Evolutionary conservation across 2,113 vertebrate species (phyloP).

Genomic region (Siniperca chuatsi): DNA sequence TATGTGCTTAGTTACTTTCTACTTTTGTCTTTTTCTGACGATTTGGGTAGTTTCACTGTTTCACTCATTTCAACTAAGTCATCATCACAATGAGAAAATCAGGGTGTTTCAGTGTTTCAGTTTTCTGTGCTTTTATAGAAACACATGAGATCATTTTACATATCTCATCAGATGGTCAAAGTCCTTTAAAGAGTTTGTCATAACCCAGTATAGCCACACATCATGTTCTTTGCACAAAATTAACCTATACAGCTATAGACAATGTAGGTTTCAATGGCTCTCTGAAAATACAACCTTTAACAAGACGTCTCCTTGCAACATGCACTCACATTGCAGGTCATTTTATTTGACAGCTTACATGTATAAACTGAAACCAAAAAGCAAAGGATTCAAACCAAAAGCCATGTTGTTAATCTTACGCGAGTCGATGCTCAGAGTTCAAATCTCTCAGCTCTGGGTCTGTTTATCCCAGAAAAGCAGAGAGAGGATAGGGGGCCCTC

Average conservation of each 20-base stretch:
- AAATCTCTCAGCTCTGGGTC: slow-evolving; percentile 32
- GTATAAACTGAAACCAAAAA: neutral
- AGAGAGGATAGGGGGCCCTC: slow-evolving; percentile 23
- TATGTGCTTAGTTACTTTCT: too few relatives aligned
- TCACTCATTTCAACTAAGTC: too few relatives aligned
- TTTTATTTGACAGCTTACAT: neutral
- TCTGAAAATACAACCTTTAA: neutral
- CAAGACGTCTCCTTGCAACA: neutral
- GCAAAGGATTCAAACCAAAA: slow-evolving; percentile 15
- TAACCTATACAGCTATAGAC: neutral
- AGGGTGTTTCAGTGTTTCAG: neutral
- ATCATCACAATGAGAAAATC: too few relatives aligned
- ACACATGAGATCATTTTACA: neutral
- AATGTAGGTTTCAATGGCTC: neutral
- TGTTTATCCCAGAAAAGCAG: slow-evolving; percentile 51
- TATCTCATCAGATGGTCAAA: neutral
- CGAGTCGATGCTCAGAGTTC: slow-evolving; percentile 4
- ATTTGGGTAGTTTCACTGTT: too few relatives aligned
- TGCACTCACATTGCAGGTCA: neutral
- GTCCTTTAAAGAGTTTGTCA: neutral
- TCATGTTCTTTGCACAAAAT: neutral
- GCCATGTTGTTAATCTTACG: slow-evolving; percentile 49
- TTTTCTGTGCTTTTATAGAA: neutral
- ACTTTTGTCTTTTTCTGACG: too few relatives aligned
- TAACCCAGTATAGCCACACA: neutral